phyloP scores from a whole-genome alignment of 2,113 vertebrate species.

The Chroicocephalus ridibundus region DNA sequence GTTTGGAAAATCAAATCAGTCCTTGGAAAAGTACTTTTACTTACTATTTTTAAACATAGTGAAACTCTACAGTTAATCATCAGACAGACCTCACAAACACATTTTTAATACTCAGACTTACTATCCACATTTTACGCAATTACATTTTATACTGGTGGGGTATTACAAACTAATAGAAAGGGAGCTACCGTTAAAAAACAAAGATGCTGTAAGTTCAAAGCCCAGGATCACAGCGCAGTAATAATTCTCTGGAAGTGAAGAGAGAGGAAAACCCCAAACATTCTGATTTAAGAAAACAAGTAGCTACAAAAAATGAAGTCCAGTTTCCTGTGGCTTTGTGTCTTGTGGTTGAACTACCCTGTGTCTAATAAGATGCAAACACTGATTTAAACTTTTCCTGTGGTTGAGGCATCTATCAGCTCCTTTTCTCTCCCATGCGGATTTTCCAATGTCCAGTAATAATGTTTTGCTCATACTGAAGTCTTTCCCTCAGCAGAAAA shows the following conservation, averaged over 20 bases:
- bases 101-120: not conserved
- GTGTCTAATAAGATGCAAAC: not conserved
- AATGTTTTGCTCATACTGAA: not conserved
- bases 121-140: not conserved
- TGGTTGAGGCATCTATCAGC: not conserved
- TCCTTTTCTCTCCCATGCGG: not conserved
- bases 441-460: not conserved
- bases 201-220: not conserved
- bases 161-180: not conserved
- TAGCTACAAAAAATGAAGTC: not conserved
- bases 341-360: conserved; percentile 4
- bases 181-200: not conserved
- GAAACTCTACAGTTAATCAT: not conserved
- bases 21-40: not conserved
- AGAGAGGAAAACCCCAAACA: conserved; percentile 13
- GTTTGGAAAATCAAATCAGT: not conserved
- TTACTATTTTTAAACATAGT: not conserved
- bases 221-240: not conserved
- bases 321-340: conserved; percentile 18
- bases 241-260: conserved; percentile 12
- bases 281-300: conserved; percentile 32
- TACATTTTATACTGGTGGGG: not conserved
- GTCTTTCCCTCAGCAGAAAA: not conserved
- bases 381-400: not conserved
- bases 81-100: not conserved